Percentiles rank a stretch among this genome's conserved stretches.
Evolutionary conservation across 2,888 invertebrate species (phyloP).

Genomic region (Aquatica leii): DNA sequence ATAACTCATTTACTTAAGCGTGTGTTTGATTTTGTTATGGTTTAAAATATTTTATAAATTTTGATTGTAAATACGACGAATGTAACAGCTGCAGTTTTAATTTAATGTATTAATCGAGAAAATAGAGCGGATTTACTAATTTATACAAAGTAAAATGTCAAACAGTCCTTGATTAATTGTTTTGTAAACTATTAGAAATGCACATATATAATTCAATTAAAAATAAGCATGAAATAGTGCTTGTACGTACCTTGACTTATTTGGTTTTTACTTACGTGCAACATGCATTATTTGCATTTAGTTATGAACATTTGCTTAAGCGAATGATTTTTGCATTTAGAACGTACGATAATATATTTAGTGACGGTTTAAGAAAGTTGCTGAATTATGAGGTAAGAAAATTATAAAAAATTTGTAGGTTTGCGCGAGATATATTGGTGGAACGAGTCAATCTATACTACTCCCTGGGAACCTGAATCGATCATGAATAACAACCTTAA

Average conservation of each 20-base stretch:
- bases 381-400: no score
- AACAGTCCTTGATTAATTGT: slow-evolving; percentile 20
- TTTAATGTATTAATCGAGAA: background rate
- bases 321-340: background rate
- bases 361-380: slow-evolving; percentile 1
- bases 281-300: slow-evolving; percentile 7
- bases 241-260: slow-evolving; percentile 13
- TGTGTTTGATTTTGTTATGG: no score
- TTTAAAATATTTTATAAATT: no score
- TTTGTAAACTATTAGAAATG: slow-evolving; percentile 11
- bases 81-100: background rate
- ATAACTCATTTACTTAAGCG: no score
- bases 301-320: no score
- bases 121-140: slow-evolving; percentile 7
- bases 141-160: slow-evolving; percentile 10
- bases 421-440: background rate
- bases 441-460: slow-evolving; percentile 37
- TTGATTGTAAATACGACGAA: no score
- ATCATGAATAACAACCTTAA: slow-evolving; percentile 43
- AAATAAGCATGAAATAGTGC: slow-evolving; percentile 12
- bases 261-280: slow-evolving; percentile 6
- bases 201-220: slow-evolving; percentile 21
- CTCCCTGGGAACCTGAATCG: slow-evolving; percentile 37
- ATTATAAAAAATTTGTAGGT: background rate
- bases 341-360: background rate